Conservation (phyloP, 2,113 vertebrate species). For the Orcinus orca region DNA sequence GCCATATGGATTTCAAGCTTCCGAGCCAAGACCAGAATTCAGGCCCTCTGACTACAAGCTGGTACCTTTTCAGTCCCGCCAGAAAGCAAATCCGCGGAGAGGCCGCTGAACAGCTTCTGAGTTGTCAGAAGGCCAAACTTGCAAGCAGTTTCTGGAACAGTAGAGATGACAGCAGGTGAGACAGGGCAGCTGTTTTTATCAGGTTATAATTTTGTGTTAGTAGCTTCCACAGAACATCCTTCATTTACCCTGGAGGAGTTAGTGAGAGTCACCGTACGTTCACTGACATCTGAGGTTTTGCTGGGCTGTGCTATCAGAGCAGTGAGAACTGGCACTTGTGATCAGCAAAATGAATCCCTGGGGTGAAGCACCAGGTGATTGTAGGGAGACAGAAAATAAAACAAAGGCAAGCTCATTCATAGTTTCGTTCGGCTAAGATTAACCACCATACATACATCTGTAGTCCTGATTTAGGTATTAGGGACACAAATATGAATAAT, state of each 20-base stretch:
- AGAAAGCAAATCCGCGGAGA: constrained; percentile 41
- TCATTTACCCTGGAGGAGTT: not conserved
- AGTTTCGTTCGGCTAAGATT: not conserved
- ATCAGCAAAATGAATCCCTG: constrained; percentile 35
- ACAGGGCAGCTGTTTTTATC: constrained; percentile 46
- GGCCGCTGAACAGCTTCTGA: not conserved
- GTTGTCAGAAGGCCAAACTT: not conserved
- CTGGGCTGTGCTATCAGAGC: not conserved
- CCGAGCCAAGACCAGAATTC: constrained; percentile 26
- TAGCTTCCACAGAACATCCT: not conserved
- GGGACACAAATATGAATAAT: not conserved
- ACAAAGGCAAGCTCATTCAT: not conserved
- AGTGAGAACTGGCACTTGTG: not conserved
- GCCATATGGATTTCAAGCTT: not conserved
- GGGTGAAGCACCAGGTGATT: not conserved
- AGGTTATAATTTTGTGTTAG: constrained; percentile 18
- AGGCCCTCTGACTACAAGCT: not conserved
- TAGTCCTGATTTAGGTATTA: not conserved
- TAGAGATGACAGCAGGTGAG: constrained; percentile 34
- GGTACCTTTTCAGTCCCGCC: not conserved
- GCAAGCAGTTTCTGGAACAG: not conserved
- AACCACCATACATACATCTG: not conserved
- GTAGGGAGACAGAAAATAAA: not conserved
- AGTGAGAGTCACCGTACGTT: not conserved
- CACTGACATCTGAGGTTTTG: not conserved